phyloP scores from a whole-genome alignment of 2,113 vertebrate species.

The Martes martes region DNA sequence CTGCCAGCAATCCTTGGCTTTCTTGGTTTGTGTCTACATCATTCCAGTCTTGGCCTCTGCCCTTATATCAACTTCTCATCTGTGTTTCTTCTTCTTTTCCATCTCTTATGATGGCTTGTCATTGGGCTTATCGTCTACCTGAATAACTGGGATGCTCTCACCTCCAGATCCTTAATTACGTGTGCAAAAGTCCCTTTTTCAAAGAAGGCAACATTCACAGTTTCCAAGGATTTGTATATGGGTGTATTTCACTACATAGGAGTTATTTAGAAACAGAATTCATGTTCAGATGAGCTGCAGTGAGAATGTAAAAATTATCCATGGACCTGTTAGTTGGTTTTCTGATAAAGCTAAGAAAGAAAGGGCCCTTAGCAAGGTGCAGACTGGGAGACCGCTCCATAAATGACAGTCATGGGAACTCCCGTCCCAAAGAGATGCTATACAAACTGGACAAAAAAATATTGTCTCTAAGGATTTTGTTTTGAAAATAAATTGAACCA shows the following conservation, averaged over 20 bases:
- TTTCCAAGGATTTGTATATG: background rate
- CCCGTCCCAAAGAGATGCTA: background rate
- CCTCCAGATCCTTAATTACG: background rate
- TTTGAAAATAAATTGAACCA: background rate
- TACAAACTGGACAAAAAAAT: background rate
- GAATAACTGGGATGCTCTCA: background rate
- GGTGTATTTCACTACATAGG: background rate
- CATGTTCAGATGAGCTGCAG: background rate
- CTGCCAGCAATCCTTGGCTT: background rate
- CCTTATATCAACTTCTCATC: background rate
- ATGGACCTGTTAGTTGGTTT: background rate
- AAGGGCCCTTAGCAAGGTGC: fast-evolving
- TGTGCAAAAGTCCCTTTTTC: background rate
- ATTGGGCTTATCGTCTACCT: background rate
- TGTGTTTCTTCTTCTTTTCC: background rate
- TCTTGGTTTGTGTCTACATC: background rate
- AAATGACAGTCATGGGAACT: background rate
- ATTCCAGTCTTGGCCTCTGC: background rate
- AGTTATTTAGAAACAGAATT: background rate
- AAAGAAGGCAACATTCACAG: background rate
- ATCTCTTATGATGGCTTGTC: background rate
- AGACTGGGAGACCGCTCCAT: background rate
- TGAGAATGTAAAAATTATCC: background rate
- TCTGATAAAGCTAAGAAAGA: background rate
- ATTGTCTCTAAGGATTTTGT: background rate